These are phyloP conservation scores for Aporophyla lueneburgensis DNA, from an alignment of 2,888 invertebrate genomes.

Conservation along the genomic window DNA sequence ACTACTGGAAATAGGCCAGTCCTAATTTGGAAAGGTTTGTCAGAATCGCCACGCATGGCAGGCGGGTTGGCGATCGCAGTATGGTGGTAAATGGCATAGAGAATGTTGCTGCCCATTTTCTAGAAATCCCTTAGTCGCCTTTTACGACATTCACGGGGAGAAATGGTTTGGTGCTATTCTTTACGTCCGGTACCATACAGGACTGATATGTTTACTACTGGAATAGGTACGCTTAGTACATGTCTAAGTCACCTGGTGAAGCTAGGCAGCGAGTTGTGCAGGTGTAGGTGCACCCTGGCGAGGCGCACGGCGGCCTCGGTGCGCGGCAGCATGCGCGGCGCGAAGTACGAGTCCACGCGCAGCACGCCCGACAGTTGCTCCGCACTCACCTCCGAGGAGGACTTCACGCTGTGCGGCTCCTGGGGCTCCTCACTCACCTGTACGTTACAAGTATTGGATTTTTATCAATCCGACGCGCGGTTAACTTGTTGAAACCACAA, in stretches of 20 bases:
- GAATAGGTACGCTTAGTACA: neutral
- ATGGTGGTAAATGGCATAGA: too few species aligned
- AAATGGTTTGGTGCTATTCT: too few species aligned
- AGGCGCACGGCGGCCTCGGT: constrained; percentile 68
- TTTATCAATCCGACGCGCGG: neutral
- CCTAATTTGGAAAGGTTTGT: too few species aligned
- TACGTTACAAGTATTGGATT: neutral
- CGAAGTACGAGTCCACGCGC: constrained; percentile 89
- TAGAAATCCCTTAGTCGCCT: too few species aligned
- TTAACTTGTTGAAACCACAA: neutral
- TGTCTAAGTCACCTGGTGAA: constrained; percentile 70
- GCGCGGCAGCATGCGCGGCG: constrained; percentile 78
- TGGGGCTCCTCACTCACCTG: constrained; percentile 28
- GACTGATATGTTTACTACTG: too few species aligned
- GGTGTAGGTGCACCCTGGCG: constrained; percentile 70
- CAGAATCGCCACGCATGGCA: too few species aligned
- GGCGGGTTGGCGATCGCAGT: too few species aligned
- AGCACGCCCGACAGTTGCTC: constrained; percentile 83
- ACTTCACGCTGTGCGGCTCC: neutral
- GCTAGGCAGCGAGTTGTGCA: constrained; percentile 78
- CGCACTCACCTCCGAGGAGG: constrained; percentile 68
- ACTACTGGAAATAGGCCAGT: too few species aligned
- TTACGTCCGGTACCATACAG: too few species aligned
- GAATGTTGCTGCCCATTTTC: too few species aligned
- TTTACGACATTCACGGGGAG: too few species aligned